phyloP scores from a whole-genome alignment of 2,888 invertebrate species.

The Eudemis profundana region DNA sequence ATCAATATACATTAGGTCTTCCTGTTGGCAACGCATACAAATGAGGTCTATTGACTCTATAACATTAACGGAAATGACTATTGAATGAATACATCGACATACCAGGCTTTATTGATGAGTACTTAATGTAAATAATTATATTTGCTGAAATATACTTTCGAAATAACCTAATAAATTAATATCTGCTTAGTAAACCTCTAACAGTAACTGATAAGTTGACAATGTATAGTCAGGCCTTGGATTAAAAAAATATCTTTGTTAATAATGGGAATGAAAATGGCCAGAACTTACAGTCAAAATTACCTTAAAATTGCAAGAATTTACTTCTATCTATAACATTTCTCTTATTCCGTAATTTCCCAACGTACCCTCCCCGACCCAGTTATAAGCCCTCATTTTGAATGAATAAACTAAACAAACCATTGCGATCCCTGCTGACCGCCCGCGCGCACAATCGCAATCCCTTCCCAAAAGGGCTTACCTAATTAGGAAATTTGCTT shows the following conservation, averaged over 20 bases:
- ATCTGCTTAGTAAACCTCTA: too few relatives aligned
- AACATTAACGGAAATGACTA: constrained; percentile 28
- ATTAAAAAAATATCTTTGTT: too few relatives aligned
- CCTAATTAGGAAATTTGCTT: neutral
- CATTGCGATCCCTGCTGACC: constrained; percentile 19
- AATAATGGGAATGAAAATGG: too few relatives aligned
- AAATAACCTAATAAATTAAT: too few relatives aligned
- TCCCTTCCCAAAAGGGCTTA: neutral
- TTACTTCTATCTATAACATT: neutral
- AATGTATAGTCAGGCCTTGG: too few relatives aligned
- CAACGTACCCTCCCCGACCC: neutral
- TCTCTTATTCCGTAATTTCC: neutral
- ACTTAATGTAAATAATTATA: neutral
- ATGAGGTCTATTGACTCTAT: constrained; percentile 17
- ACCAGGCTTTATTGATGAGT: constrained; percentile 3
- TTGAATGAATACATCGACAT: constrained; percentile 21
- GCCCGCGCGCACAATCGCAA: constrained; percentile 1
- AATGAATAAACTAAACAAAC: constrained; percentile 14
- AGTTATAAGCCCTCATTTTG: neutral
- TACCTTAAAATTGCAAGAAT: neutral
- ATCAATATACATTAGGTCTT: constrained; percentile 36
- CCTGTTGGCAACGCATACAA: constrained; percentile 33
- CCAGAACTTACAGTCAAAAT: too few relatives aligned
- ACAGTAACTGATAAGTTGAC: too few relatives aligned
- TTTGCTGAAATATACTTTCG: neutral